Evolutionary conservation across 2,888 invertebrate genomes (phyloP).

Genomic region (Macrophya annulata): DNA sequence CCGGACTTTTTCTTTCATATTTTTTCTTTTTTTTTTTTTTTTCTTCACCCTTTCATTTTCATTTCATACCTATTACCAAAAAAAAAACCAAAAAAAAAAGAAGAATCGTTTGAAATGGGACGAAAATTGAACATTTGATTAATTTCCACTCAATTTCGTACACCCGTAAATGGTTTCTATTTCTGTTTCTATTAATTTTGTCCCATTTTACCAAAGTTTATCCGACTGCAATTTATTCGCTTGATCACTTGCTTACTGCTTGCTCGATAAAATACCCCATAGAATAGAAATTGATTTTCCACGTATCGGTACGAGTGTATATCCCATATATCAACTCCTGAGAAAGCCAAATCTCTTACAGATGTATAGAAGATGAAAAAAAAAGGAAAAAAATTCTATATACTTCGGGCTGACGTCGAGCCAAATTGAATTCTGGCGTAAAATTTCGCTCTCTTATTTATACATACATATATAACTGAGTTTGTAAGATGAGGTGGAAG

Average conservation of each 20-base stretch:
- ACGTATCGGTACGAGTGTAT: not conserved
- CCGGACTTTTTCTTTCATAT: not conserved
- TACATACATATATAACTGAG: not conserved
- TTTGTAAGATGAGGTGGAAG: not conserved
- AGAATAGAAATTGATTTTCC: not conserved
- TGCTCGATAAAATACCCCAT: not conserved
- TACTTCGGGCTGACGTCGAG: not conserved
- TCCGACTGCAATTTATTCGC: not conserved
- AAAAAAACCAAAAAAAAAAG: not conserved
- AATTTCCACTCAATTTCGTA: not conserved
- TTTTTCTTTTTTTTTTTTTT: not conserved
- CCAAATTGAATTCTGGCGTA: constrained; percentile 35
- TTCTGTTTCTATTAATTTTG: not conserved
- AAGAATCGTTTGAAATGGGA: not conserved
- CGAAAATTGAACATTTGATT: not conserved
- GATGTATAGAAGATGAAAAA: not conserved
- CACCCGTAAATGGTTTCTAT: not conserved
- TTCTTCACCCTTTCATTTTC: not conserved
- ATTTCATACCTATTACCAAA: not conserved
- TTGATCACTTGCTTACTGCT: not conserved
- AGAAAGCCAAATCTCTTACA: not conserved
- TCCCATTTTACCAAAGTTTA: not conserved
- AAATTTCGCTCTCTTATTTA: constrained; percentile 39
- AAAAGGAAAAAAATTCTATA: not conserved
- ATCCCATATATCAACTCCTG: not conserved